Percentiles rank a stretch among this genome's conserved stretches.
These are phyloP conservation scores for Diacarnus erythraeanus DNA, from an alignment of 37 sponge, comb jelly and placozoan genomes.

Conservation along the genomic window DNA sequence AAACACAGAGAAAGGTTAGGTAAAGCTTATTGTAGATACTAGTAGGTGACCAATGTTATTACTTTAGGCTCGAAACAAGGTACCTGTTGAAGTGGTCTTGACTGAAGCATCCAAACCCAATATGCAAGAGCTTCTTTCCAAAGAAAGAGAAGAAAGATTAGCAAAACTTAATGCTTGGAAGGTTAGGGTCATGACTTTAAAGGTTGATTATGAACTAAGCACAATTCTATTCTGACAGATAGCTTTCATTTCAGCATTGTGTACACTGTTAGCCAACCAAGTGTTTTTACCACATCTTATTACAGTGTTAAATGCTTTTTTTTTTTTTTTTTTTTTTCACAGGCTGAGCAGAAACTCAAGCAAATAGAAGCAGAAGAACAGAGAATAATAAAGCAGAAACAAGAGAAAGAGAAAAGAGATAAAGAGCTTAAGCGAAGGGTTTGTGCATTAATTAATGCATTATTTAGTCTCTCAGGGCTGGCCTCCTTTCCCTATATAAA, in stretches of 20 bases:
- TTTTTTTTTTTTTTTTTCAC: not conserved
- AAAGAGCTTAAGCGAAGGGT: not conserved
- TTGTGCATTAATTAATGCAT: not conserved
- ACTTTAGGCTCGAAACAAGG: not conserved
- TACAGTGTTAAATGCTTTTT: not conserved
- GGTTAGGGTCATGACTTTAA: not conserved
- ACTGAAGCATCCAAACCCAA: not conserved
- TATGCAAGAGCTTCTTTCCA: constrained; percentile 15
- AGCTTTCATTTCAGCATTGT: too few relatives aligned
- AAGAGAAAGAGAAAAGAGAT: not conserved
- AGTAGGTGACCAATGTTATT: not conserved
- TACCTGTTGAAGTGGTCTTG: not conserved
- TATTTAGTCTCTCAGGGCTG: not conserved
- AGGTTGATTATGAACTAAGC: not conserved
- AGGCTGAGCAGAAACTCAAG: constrained; percentile 21
- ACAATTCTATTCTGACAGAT: not conserved
- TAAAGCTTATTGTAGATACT: not conserved
- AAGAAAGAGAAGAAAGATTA: constrained; percentile 47
- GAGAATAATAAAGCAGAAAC: not conserved
- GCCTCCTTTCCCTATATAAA: not conserved
- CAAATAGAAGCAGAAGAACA: not conserved
- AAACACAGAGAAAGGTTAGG: constrained; percentile 50
- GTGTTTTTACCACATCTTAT: too few relatives aligned
- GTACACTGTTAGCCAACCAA: too few relatives aligned
- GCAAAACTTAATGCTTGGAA: constrained; percentile 42